These are phyloP conservation scores for Axis porcinus DNA, from an alignment of 2,113 vertebrate species.

Conservation along the genomic window DNA sequence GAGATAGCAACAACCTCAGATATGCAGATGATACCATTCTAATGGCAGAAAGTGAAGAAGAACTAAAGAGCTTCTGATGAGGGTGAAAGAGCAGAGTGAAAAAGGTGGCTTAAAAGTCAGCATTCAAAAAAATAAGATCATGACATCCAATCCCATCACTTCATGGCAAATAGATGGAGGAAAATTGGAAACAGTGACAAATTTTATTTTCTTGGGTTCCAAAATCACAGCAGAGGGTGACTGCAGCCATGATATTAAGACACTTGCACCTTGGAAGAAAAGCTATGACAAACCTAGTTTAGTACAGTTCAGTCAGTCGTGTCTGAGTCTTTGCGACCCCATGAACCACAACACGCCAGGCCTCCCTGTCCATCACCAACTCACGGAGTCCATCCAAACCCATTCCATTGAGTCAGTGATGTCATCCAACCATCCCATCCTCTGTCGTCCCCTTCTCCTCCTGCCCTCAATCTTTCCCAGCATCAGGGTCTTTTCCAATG, in stretches of 20 bases:
- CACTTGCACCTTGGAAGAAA: neutral
- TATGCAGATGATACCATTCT: neutral
- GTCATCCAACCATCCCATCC: neutral
- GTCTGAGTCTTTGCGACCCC: neutral
- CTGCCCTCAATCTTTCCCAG: neutral
- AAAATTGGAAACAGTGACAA: neutral
- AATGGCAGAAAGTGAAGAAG: neutral
- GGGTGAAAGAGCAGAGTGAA: neutral
- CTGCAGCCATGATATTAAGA: neutral
- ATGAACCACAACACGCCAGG: neutral
- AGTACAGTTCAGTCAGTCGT: neutral
- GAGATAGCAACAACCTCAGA: neutral
- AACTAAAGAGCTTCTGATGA: neutral
- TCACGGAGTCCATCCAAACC: accelerated
- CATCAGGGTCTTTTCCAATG: neutral
- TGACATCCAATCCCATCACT: neutral
- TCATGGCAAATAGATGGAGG: neutral
- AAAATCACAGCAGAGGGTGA: neutral
- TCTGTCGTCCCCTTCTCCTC: neutral
- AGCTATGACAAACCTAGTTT: neutral
- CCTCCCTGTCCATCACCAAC: neutral
- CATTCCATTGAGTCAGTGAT: neutral
- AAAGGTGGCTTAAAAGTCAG: neutral
- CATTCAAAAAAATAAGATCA: neutral
- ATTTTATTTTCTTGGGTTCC: neutral